Evolutionary conservation across 2,797 vertebrate species (phyloP), one percentile per base, ranked within the genome.

Genomic region (Macrochelys suwanniensis): DNA sequence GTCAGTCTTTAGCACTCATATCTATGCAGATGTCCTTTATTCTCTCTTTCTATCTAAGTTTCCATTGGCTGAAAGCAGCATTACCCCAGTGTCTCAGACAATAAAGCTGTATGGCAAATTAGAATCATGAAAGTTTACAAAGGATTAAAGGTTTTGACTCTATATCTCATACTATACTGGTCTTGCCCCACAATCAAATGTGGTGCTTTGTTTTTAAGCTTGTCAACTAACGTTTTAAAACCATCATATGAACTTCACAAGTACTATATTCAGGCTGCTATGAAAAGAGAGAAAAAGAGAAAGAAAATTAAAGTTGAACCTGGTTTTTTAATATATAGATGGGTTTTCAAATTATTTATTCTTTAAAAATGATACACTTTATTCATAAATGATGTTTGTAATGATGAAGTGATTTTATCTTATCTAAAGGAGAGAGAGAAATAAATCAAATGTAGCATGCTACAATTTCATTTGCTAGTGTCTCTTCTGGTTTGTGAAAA

Each of bases 351-450:
- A 91, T 97, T 94, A 96, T 89, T 84, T 6, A 61, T 89, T 93
- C 15, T 95, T 96, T 81, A 89, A 94, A 84, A 90, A 96, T 89
- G 76, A 37, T 61, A 94, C 88, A 96, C 80, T 94, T 92, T 83
- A 95, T 95, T 76, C 87, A 81, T 96, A 97, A 89, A 97, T 96
- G 89, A 54, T 86, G 78, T 78, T 94, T 96, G 71, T 80, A 97
- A 91, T 37, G 80, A 97, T 96, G 96, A 95, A 53, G 82, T 93
- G 87, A 76, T 92, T 92, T 90, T 51, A n/a, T 50, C 82, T 88
- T 61, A 78, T 82, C 47, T 96, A 94, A 96, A 87, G 89, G 92
- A 89, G 71, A 96, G 91, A 91, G 85, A 77, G 33, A 90, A 82
- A 86, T 49, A 92, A 31, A 84, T 85, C 78, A 94, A 94, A 84